Base-by-base conservation (phyloP, 2,113 vertebrate genomes). In the Pardalotus punctatus region DNA sequence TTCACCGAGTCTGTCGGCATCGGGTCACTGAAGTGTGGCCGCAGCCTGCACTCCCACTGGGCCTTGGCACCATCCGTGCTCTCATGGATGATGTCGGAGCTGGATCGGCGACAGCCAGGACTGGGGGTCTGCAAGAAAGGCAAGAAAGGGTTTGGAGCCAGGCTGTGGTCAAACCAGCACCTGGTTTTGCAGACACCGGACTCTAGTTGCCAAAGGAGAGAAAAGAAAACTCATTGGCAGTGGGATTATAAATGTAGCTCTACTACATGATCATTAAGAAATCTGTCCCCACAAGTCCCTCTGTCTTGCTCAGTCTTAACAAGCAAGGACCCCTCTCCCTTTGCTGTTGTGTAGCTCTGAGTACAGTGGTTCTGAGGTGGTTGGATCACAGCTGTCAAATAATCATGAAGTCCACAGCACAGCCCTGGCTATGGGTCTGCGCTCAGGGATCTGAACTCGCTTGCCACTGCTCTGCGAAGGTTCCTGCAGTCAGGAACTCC, bases 21-120 rank as follows among this genome's bases (percentile, higher is more conserved):
- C 64, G 98, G 99, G 95, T 98, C 98, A 29, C 98, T 99, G 98
- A 98, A 98, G 97, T 99, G 98, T 2, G 98, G 98, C 94, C 98
- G 97, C 94, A 99, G 98, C 14, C 98, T 98, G 88, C 98, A 98
- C 96, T 98, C 98, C 27, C 99, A 98, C 98, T 98, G 98, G 8
- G 98, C 98, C 97, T 98, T 99, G 96, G 98, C 98, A 28, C 98
- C 98, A 67, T 98, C 98, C 1, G 97, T 95, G 69, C 96, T 97
- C 97, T 98, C 98, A 29, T 98, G 98, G 93, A 98, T 98, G 5
- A 98, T 98, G 88, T 98, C 98, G 0, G 98, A 99, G 97, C 98
- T 99, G 97, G 98, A 99, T 64, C 99, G 98, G 96, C 98, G 98
- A 97, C 98, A 99, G 90, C 96, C 93, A 3, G 98, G 96, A 50